phyloP scores from a whole-genome alignment of 30 jellyfish, hydroid and myxozoan species.

The Cassiopea xamachana region DNA sequence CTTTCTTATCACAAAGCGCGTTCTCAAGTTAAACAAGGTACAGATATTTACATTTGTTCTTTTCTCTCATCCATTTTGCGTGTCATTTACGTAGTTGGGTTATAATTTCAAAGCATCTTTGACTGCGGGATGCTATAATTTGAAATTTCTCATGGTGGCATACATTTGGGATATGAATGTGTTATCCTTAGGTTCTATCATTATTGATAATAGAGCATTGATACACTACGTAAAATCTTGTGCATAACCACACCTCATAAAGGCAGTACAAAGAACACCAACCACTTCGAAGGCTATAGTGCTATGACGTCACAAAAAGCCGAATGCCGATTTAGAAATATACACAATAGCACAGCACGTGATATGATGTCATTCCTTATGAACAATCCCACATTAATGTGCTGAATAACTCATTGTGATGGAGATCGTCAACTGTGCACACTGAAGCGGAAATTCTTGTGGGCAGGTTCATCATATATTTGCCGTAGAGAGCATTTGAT shows the following conservation, averaged over 20 bases:
- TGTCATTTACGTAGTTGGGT: too few species aligned
- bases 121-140: not conserved
- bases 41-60: too few species aligned
- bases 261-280: too few species aligned
- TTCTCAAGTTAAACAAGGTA: too few species aligned
- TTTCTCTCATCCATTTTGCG: too few species aligned
- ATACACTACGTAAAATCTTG: too few species aligned
- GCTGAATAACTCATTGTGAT: not conserved
- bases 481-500: not conserved
- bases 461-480: not conserved
- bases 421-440: not conserved
- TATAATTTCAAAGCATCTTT: too few species aligned
- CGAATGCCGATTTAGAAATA: not conserved
- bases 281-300: not conserved
- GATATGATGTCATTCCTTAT: not conserved
- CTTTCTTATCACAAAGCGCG: too few species aligned
- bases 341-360: not conserved
- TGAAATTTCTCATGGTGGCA: not conserved
- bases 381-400: not conserved
- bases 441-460: constrained; percentile 2
- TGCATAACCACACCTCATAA: too few species aligned
- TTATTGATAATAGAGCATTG: too few species aligned
- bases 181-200: too few species aligned
- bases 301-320: not conserved
- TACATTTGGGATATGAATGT: too few species aligned